phyloP scores from a whole-genome alignment of 2,888 invertebrate genomes.

The Rhyacophila evoluta region DNA sequence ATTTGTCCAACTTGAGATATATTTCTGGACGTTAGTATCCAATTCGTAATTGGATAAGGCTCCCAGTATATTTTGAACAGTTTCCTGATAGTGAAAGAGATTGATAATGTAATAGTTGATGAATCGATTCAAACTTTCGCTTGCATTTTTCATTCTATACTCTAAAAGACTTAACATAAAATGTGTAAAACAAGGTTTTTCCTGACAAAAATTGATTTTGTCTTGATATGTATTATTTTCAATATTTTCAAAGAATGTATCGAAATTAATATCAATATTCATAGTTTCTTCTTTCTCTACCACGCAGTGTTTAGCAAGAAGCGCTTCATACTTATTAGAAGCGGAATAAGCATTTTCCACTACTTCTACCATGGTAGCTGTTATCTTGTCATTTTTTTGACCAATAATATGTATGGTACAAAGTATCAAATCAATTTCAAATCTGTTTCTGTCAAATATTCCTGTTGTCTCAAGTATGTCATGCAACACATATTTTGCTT shows the following conservation, averaged over 20 bases:
- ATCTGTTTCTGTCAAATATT: slow-evolving; percentile 74
- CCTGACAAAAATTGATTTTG: slow-evolving; percentile 55
- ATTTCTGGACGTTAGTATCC: slow-evolving; percentile 63
- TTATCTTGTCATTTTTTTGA: background rate
- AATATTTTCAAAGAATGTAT: slow-evolving; percentile 55
- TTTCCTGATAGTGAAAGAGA: slow-evolving; percentile 73
- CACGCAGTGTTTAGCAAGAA: slow-evolving; percentile 23
- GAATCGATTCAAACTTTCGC: slow-evolving; percentile 63
- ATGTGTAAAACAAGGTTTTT: slow-evolving; percentile 35
- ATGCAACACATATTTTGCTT: slow-evolving; percentile 70
- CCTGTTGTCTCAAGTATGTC: slow-evolving; percentile 73
- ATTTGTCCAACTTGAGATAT: slow-evolving; percentile 68
- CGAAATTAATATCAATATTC: slow-evolving; percentile 28
- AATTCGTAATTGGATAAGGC: slow-evolving; percentile 67
- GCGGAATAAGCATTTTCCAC: slow-evolving; percentile 52
- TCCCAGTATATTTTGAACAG: slow-evolving; percentile 66
- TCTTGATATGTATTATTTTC: slow-evolving; percentile 56
- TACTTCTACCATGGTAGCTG: slow-evolving; percentile 52
- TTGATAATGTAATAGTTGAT: slow-evolving; percentile 63
- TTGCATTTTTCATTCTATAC: slow-evolving; percentile 59
- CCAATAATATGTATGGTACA: slow-evolving; percentile 59
- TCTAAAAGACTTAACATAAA: slow-evolving; percentile 50
- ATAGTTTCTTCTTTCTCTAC: slow-evolving; percentile 23
- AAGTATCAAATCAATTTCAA: slow-evolving; percentile 78
- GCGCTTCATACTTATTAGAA: slow-evolving; percentile 5